These are phyloP conservation scores for Conger conger DNA, from an alignment of 2,113 vertebrate species.

Conservation along the genomic window DNA sequence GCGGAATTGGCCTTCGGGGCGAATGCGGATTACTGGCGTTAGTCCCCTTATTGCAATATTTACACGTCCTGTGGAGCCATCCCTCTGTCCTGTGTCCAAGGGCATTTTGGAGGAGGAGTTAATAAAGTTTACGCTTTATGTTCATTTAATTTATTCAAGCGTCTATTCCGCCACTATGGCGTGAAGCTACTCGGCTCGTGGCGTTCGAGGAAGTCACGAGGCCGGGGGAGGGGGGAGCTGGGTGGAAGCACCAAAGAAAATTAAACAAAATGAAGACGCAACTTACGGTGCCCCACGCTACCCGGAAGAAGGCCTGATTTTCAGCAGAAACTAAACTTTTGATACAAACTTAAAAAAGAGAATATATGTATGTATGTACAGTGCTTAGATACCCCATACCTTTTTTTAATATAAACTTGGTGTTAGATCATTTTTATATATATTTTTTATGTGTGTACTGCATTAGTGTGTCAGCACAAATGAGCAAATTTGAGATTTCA, in stretches of 20 bases:
- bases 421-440: too few species aligned
- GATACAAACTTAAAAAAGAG: neutral
- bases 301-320: neutral
- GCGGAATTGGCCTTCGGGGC: conserved; percentile 1
- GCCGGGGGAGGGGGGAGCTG: neutral
- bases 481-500: too few species aligned
- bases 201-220: neutral
- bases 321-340: neutral
- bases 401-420: too few species aligned
- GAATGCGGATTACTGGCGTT: neutral
- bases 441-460: too few species aligned
- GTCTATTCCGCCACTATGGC: neutral
- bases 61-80: neutral
- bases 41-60: conserved; percentile 14
- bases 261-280: neutral
- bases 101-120: conserved; percentile 2
- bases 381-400: too few species aligned
- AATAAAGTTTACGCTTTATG: neutral
- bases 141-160: neutral
- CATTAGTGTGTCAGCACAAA: too few species aligned
- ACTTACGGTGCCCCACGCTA: neutral
- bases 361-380: too few species aligned
- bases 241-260: neutral
- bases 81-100: neutral
- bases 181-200: neutral